A percentile compares a stretch with the other conserved stretches of the same genome.
Evolutionary conservation across 2,113 vertebrate genomes (phyloP).

Genomic region (Myrmecophaga tridactyla): DNA sequence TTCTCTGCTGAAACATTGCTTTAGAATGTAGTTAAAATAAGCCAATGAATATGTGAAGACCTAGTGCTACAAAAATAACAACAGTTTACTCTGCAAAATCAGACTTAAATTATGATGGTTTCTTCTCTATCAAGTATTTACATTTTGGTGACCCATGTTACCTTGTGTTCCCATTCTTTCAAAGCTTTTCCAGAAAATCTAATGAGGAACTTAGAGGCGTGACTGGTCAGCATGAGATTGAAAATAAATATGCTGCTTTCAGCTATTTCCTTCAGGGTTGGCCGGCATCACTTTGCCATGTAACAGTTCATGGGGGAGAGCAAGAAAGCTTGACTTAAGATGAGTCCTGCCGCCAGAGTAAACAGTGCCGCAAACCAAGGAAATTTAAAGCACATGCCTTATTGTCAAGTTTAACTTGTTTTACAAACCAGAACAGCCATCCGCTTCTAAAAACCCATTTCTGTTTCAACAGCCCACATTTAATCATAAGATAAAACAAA

Average conservation of each 20-base stretch:
- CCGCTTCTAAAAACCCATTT: conserved; percentile 79
- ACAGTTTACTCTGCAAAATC: background rate
- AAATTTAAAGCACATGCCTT: conserved; percentile 85
- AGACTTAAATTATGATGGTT: background rate
- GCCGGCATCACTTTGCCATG: conserved; percentile 80
- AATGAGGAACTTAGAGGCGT: conserved; percentile 75
- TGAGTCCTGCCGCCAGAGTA: conserved; percentile 82
- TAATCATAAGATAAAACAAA: conserved; percentile 71
- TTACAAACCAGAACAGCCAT: conserved; percentile 82
- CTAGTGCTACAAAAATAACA: background rate
- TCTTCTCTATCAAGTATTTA: conserved; percentile 1
- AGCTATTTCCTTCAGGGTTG: conserved; percentile 81
- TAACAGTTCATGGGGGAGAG: conserved; percentile 77
- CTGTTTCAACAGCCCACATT: conserved; percentile 73
- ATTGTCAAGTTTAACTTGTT: conserved; percentile 84
- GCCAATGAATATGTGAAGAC: background rate
- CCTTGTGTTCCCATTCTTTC: conserved; percentile 62
- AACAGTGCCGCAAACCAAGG: conserved; percentile 82
- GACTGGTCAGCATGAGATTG: conserved; percentile 78
- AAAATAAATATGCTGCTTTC: conserved; percentile 84
- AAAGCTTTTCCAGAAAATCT: conserved; percentile 76
- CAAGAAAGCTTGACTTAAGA: conserved; percentile 78
- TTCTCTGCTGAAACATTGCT: background rate
- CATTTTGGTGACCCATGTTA: background rate
- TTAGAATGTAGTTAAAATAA: background rate